Evolutionary conservation across 2,797 vertebrate species (phyloP).

Genomic region (Dipus sagitta): DNA sequence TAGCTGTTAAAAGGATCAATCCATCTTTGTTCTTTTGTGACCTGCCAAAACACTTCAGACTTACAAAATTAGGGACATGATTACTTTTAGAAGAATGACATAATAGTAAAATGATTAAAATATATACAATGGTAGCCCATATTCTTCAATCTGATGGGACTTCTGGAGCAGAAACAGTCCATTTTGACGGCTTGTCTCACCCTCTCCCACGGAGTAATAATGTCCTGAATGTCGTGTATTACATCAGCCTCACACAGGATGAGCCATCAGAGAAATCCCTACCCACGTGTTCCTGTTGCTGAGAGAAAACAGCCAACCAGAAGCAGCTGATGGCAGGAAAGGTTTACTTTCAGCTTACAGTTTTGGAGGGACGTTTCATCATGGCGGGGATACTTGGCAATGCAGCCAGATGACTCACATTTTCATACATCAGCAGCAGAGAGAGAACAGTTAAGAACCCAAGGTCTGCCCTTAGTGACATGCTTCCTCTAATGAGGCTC

Average conservation of each 20-base stretch:
- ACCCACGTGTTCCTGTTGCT: background rate
- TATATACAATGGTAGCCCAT: background rate
- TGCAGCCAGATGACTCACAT: no score
- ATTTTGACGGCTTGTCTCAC: background rate
- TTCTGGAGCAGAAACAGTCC: background rate
- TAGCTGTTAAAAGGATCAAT: background rate
- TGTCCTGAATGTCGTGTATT: background rate
- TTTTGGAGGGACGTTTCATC: no score
- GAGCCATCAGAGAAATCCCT: background rate
- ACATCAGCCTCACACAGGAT: accelerated
- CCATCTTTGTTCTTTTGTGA: background rate
- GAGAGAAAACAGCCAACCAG: no score
- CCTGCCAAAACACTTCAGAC: slow-evolving; percentile 32
- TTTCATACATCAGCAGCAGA: no score
- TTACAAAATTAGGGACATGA: slow-evolving; percentile 17
- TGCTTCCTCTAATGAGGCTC: no score
- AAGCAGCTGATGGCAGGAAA: no score
- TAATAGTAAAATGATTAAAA: slow-evolving; percentile 23
- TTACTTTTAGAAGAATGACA: slow-evolving; percentile 51
- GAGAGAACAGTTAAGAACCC: no score
- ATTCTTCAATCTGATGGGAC: background rate
- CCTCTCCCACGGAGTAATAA: background rate
- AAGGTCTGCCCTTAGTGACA: no score
- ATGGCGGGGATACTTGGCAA: no score
- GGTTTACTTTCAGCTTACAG: no score